phyloP scores from a whole-genome alignment of 1,140 invertebrate genomes.

The Aporrectodea caliginosa region DNA sequence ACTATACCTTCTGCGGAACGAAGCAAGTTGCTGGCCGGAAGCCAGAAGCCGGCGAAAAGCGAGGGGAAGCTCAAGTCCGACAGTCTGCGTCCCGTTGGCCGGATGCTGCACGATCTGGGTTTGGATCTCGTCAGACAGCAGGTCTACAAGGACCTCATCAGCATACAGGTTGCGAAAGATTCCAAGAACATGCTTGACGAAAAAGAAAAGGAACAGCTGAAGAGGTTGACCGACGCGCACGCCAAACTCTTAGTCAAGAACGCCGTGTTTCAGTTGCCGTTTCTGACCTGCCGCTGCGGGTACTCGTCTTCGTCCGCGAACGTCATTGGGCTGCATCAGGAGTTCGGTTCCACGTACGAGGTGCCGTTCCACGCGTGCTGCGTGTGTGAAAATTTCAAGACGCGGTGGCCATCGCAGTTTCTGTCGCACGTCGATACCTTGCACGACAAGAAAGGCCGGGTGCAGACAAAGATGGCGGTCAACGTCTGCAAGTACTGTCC shows the following conservation, averaged over 20 bases:
- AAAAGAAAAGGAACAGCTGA: constrained; percentile 30
- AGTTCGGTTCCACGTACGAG: constrained; percentile 16
- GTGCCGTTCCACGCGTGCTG: neutral
- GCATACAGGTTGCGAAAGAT: constrained; percentile 26
- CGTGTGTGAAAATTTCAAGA: constrained; percentile 19
- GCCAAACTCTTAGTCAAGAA: constrained; percentile 25
- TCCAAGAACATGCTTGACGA: constrained; percentile 23
- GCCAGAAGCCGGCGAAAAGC: neutral
- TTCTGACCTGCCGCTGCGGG: constrained; percentile 9
- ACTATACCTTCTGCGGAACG: too few species aligned
- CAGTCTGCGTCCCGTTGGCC: constrained; percentile 12
- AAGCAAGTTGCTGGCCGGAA: too few species aligned
- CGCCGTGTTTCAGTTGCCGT: constrained; percentile 8
- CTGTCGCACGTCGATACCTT: constrained; percentile 22
- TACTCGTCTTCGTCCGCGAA: constrained; percentile 22
- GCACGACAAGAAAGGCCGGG: constrained; percentile 19
- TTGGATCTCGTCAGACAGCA: constrained; percentile 29
- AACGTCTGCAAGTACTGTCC: constrained; percentile 26
- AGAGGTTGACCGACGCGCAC: constrained; percentile 29
- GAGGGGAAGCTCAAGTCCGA: neutral
- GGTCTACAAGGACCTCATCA: constrained; percentile 33
- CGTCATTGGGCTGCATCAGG: constrained; percentile 22
- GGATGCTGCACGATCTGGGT: constrained; percentile 29
- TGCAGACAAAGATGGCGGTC: constrained; percentile 6
- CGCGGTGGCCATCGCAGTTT: constrained; percentile 10